Base-by-base conservation (phyloP, 2,888 invertebrate genomes). In the Cataglyphis altisquamis region DNA sequence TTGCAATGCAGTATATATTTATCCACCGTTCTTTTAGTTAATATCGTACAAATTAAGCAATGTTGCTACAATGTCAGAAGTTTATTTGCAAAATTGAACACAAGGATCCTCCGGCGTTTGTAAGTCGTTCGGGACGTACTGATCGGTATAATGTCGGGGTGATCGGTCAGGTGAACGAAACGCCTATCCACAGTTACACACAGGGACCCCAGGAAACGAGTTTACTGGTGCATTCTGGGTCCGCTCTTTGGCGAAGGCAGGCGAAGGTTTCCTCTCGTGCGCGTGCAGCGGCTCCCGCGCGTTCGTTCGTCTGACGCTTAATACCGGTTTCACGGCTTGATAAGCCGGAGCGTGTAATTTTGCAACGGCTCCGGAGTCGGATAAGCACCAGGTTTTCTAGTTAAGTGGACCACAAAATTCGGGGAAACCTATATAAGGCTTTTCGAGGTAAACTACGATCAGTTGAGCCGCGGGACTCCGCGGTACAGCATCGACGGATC, bases 351-450 rank as follows among this genome's bases (percentile, higher is more conserved):
- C 96, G 95, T 96, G 95, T 96, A 96, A 96, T 96, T 96, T 96
- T 96, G 95, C 95, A 95, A 95, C 95, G 95, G 95, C 95, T 94
- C 94, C 93, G 87, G 89, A 91, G 93, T 95, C 95, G 94, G 94
- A 94, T 95, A 95, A 95, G 95, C 95, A 95, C 95, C 95, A 95
- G 95, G 95, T 95, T 96, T 96, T 96, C 96, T 96, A 96, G 96
- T 96, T 96, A 95, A 96, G 96, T 96, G 96, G 96, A 95, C 96
- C 96, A 96, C 96, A 95, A 96, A 96, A 96, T 96, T 96, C 95
- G 95, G 95, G 95, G 95, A 95, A 95, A 95, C 95, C 95, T 96
- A 95, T 96, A 96, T 96, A 96, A 95, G 95, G 95, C 92, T 94
- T 94, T 91, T 91, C 89, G 89, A 90, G 91, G 90, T 90, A 89